These are phyloP conservation scores for Hydractinia echinata DNA, from an alignment of 30 jellyfish, hydroid and myxozoan genomes.

Conservation along the genomic window DNA sequence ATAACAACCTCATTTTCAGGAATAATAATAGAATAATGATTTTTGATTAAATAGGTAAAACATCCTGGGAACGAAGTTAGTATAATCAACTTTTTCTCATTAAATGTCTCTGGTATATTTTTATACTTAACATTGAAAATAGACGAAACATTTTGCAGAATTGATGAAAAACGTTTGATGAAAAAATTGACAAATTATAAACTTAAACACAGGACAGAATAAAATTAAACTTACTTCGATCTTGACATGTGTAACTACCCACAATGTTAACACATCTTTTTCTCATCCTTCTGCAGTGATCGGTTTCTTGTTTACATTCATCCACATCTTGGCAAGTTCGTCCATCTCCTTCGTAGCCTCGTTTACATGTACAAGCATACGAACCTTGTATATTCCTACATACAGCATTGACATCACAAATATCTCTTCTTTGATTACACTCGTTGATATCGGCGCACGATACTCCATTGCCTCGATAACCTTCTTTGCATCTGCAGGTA, in stretches of 20 bases:
- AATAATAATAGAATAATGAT: no score
- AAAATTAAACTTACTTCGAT: neutral
- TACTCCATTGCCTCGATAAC: constrained; percentile 29
- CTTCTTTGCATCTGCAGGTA: constrained; percentile 46
- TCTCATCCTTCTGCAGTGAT: neutral
- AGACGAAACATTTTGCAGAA: no score
- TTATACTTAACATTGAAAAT: no score
- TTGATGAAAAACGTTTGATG: constrained; percentile 6
- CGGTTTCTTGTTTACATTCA: constrained; percentile 30
- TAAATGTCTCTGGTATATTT: no score
- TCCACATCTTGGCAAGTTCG: constrained; percentile 36
- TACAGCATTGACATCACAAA: constrained; percentile 28
- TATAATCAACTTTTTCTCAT: no score
- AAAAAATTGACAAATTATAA: neutral
- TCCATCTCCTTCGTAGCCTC: constrained; percentile 60
- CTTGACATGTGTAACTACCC: constrained; percentile 20
- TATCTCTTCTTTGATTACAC: neutral
- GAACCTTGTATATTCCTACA: constrained; percentile 46
- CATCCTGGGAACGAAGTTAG: no score
- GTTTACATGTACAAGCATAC: constrained; percentile 32
- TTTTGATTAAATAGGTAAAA: no score
- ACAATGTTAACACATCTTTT: constrained; percentile 8
- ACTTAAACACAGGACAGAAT: neutral
- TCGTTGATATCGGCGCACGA: constrained; percentile 21
- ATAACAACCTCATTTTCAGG: no score